phyloP scores from a whole-genome alignment of 2,888 invertebrate genomes.

The Iphiclides podalirius region DNA sequence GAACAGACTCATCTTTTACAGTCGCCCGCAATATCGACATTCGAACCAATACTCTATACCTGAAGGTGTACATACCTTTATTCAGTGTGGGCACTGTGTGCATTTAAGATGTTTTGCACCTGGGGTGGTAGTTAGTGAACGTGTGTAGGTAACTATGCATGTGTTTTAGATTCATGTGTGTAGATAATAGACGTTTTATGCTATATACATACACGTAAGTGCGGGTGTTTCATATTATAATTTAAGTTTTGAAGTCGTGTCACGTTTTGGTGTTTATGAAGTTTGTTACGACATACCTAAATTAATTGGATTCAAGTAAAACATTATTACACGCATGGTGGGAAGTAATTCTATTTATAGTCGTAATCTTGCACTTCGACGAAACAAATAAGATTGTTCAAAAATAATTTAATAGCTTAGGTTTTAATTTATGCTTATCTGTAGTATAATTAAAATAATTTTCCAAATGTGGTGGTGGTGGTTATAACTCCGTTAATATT shows the following conservation, averaged over 20 bases:
- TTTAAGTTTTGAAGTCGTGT: conserved; percentile 45
- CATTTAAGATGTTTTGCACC: conserved; percentile 39
- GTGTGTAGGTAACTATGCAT: conserved; percentile 69
- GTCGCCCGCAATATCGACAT: conserved; percentile 46
- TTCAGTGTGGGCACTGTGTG: conserved; percentile 23
- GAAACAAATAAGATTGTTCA: no score
- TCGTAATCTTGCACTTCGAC: no score
- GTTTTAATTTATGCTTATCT: no score
- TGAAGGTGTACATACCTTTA: conserved; percentile 31
- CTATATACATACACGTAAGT: conserved; percentile 10
- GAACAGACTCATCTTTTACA: conserved; percentile 80
- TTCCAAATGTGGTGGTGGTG: no score
- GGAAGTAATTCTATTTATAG: conserved; percentile 10
- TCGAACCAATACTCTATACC: conserved; percentile 39
- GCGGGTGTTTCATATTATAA: conserved; percentile 27
- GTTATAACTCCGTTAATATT: no score
- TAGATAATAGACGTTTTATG: conserved; percentile 54
- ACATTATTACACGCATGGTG: background rate
- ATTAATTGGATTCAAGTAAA: conserved; percentile 23
- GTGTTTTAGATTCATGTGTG: conserved; percentile 61
- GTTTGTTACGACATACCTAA: conserved; percentile 37
- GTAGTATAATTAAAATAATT: no score
- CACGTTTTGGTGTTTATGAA: conserved; percentile 44
- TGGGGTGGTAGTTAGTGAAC: conserved; percentile 47
- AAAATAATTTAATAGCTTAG: no score